Conservation (phyloP, 2,797 vertebrate genomes). For the Myotis myotis region DNA sequence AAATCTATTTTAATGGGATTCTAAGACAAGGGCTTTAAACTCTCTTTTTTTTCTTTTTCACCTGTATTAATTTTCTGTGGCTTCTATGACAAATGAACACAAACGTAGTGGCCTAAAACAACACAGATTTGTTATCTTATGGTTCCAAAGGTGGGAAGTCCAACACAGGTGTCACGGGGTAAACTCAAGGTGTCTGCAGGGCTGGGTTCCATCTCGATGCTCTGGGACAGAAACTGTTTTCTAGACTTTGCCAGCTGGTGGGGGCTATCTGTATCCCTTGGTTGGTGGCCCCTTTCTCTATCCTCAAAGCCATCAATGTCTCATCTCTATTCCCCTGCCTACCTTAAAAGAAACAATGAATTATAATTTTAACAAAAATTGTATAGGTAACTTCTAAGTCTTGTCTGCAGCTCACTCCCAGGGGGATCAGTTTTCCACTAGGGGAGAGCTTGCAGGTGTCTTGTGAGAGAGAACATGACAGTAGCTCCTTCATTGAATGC, state of each 20-base stretch:
- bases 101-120: not conserved
- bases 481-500: not conserved
- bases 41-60: not conserved
- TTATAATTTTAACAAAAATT: not conserved
- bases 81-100: not conserved
- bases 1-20: not conserved
- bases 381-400: not conserved
- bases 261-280: not conserved
- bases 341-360: not conserved
- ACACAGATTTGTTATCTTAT: not conserved
- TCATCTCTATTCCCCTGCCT: not conserved
- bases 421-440: not conserved
- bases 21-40: not conserved
- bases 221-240: not conserved
- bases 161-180: not conserved
- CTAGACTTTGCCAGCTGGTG: not conserved
- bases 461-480: not conserved
- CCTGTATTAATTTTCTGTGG: not conserved
- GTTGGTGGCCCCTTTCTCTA: not conserved
- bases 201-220: not conserved
- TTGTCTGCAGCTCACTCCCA: not conserved
- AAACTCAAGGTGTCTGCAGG: not conserved
- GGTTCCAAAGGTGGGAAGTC: not conserved
- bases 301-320: not conserved
- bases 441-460: not conserved